These are phyloP conservation scores for Trogon surrucura DNA, from an alignment of 2,113 vertebrate genomes.

Conservation along the genomic window DNA sequence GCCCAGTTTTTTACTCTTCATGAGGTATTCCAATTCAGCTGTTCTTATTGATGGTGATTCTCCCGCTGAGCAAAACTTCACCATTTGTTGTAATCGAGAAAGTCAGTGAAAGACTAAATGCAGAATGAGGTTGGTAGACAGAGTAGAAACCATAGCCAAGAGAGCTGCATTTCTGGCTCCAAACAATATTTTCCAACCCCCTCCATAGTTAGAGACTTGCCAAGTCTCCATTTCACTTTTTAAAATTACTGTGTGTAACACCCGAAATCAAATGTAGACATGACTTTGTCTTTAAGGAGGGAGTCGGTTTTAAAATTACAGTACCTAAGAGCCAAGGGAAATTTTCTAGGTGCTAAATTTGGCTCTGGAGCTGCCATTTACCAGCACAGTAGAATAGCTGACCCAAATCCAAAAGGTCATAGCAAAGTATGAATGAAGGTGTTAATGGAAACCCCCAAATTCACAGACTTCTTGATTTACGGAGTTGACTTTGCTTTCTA, in stretches of 20 bases:
- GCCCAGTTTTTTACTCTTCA: not conserved
- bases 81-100: not conserved
- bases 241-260: conserved; percentile 11
- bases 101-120: conserved; percentile 15
- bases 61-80: conserved; percentile 25
- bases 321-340: conserved; percentile 43
- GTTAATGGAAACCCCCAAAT: conserved; percentile 62
- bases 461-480: conserved; percentile 33
- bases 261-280: conserved; percentile 27
- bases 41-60: conserved; percentile 9
- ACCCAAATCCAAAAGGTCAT: conserved; percentile 32
- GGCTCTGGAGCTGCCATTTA: conserved; percentile 57
- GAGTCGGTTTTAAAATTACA: conserved; percentile 37
- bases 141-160: not conserved
- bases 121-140: conserved; percentile 5
- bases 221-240: conserved; percentile 22
- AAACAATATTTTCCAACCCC: conserved; percentile 32
- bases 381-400: conserved; percentile 61
- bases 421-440: conserved; percentile 38
- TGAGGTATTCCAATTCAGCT: not conserved
- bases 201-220: not conserved
- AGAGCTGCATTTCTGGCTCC: conserved; percentile 35
- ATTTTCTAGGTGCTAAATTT: conserved; percentile 64
- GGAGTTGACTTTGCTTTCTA: conserved; percentile 45
- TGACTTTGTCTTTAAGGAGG: conserved; percentile 37